Base-by-base conservation (phyloP, 2,888 invertebrate genomes). In the Caenorhabditis drosophilae region DNA sequence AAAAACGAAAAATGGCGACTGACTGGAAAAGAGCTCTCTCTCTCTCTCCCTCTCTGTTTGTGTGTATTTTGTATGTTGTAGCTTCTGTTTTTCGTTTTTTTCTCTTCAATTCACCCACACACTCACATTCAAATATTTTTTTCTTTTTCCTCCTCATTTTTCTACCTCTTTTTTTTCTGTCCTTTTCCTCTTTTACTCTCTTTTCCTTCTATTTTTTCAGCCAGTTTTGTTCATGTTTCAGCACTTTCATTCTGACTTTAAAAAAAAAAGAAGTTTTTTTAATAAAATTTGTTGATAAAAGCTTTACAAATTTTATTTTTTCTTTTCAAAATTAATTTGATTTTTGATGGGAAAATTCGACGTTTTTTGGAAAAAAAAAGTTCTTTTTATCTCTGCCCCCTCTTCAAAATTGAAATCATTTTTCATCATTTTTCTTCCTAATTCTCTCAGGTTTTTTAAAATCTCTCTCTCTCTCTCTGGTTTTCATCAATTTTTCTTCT, bases 1-100 rank as follows among this genome's bases (percentile, higher is more conserved):
- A n/a, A n/a, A n/a, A n/a, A n/a, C n/a, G n/a, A n/a, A n/a, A n/a
- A n/a, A n/a, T n/a, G 31, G 12, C 31, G 31, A 31, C 31, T 31
- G 31, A n/a, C n/a, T n/a, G n/a, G n/a, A n/a, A n/a, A n/a, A n/a
- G n/a, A n/a, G n/a, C n/a, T n/a, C n/a, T n/a, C n/a, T n/a, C n/a
- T n/a, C n/a, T n/a, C n/a, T n/a, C n/a, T n/a, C 51, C 45, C 46
- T 38, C 48, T 45, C 57, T 50, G 31, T 12, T 9, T 9, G 6
- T 31, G 31, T 9, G 31, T 12, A 31, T 31, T 31, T 31, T 12
- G 31, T 6, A 12, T 6, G 31, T 31, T 31, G 31, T 6, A 12
- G 31, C 7, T 31, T 31, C 12, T 31, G 6, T 31, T 31, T 31
- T 6, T 9, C 31, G 31, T 12, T 12, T 6, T 6, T 31, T 31